These are phyloP conservation scores for Drymonia ruficornis DNA, from an alignment of 2,888 invertebrate genomes.

Conservation along the genomic window DNA sequence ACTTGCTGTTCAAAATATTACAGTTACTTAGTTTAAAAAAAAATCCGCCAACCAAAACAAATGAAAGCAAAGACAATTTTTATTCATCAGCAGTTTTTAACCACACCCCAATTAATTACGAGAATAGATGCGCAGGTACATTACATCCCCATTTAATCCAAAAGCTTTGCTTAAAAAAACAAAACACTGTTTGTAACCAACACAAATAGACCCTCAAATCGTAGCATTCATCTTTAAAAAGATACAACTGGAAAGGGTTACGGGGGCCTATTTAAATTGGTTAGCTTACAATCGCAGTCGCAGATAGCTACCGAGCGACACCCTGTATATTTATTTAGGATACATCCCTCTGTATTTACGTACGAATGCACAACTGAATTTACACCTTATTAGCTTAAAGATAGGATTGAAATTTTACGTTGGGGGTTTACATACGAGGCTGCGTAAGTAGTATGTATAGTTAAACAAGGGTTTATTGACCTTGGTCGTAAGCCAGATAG, in stretches of 20 bases:
- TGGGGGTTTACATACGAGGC: conserved; percentile 46
- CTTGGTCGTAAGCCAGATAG: conserved; percentile 75
- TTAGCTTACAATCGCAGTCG: conserved; percentile 54
- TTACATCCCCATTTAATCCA: conserved; percentile 40
- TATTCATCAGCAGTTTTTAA: not conserved
- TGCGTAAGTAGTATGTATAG: conserved; percentile 55
- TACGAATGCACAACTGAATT: conserved; percentile 50
- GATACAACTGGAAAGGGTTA: conserved; percentile 27
- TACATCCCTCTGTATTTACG: conserved; percentile 75
- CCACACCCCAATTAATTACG: conserved; percentile 20
- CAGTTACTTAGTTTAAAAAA: too few relatives aligned
- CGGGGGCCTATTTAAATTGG: conserved; percentile 55
- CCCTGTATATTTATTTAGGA: conserved; percentile 79
- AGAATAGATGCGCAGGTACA: conserved; percentile 30
- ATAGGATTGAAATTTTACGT: conserved; percentile 54
- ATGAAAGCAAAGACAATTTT: not conserved
- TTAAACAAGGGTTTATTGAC: conserved; percentile 75
- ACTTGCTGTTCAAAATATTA: too few relatives aligned
- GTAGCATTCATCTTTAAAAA: conserved; percentile 16
- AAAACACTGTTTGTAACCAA: conserved; percentile 50
- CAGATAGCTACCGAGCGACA: conserved; percentile 64
- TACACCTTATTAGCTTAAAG: conserved; percentile 47
- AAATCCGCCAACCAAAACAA: too few relatives aligned
- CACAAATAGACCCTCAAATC: conserved; percentile 36
- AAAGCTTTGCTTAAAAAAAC: conserved; percentile 54